phyloP scores from a whole-genome alignment of 64 coral and sea anemone species.

The Pocillopora damicornis region DNA sequence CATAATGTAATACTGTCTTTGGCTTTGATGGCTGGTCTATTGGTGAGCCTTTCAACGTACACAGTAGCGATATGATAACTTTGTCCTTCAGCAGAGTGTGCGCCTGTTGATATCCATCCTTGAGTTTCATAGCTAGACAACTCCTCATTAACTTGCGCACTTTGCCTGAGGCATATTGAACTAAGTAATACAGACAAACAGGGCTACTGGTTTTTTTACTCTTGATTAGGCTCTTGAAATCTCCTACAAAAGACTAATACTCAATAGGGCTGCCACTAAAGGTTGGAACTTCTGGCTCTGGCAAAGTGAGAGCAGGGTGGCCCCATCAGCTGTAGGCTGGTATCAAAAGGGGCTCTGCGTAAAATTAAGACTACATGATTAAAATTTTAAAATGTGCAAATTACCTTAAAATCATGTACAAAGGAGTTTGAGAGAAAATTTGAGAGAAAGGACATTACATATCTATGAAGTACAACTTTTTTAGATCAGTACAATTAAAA shows the following conservation, averaged over 20 bases:
- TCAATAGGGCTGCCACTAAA: constrained; percentile 43
- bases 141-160: constrained; percentile 5
- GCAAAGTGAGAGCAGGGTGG: constrained; percentile 19
- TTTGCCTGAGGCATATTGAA: constrained; percentile 41
- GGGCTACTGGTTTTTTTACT: constrained; percentile 6
- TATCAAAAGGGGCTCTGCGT: too few species aligned
- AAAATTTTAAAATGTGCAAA: too few species aligned
- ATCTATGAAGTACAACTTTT: too few species aligned
- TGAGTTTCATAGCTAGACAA: constrained; percentile 19
- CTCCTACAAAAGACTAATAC: constrained; percentile 34
- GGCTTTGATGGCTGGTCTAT: background rate
- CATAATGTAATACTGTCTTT: too few species aligned
- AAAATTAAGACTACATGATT: too few species aligned
- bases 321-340: too few species aligned
- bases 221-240: constrained; percentile 33
- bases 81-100: constrained; percentile 33
- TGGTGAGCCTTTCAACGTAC: too few species aligned
- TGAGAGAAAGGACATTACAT: too few species aligned
- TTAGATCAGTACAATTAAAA: too few species aligned
- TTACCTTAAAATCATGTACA: too few species aligned
- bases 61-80: constrained; percentile 16
- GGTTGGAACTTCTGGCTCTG: constrained; percentile 32
- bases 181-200: constrained; percentile 26
- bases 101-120: constrained; percentile 32
- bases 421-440: too few species aligned